phyloP scores from a whole-genome alignment of 2,888 invertebrate genomes.

The Thecophora atra region DNA sequence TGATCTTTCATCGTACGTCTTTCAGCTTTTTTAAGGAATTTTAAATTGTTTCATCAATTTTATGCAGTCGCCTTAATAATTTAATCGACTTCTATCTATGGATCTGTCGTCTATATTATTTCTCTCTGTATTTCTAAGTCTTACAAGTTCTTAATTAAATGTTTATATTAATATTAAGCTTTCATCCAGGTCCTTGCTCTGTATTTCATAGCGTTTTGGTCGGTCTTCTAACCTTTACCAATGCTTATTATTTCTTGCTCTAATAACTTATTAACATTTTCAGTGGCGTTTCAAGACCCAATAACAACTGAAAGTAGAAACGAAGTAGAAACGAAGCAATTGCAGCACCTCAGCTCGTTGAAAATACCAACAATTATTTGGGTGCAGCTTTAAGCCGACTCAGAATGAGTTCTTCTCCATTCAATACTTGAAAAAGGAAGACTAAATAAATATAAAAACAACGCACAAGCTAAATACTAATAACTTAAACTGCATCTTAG shows the following conservation, averaged over 20 bases:
- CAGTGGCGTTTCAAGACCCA: neutral
- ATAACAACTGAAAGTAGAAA: neutral
- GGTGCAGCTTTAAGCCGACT: constrained; percentile 6
- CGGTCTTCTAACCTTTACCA: constrained; percentile 14
- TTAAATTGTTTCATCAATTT: no score
- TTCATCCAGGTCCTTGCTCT: neutral
- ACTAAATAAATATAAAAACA: neutral
- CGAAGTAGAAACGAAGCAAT: no score
- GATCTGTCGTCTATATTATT: no score
- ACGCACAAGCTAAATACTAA: neutral
- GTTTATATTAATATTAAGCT: no score
- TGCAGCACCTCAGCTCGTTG: no score
- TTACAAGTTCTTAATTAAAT: no score
- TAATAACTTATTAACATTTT: constrained; percentile 5
- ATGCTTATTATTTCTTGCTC: constrained; percentile 1
- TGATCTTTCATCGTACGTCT: no score
- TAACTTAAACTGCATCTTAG: neutral
- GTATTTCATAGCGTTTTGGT: constrained; percentile 2
- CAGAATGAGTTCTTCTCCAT: neutral
- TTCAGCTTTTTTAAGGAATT: no score
- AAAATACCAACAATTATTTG: neutral
- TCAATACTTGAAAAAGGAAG: neutral
- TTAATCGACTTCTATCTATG: no score
- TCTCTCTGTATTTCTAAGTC: no score
- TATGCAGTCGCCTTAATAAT: no score